These are phyloP conservation scores for Pseudomugil tenellus DNA, from an alignment of 2,797 vertebrate genomes.

Conservation along the genomic window DNA sequence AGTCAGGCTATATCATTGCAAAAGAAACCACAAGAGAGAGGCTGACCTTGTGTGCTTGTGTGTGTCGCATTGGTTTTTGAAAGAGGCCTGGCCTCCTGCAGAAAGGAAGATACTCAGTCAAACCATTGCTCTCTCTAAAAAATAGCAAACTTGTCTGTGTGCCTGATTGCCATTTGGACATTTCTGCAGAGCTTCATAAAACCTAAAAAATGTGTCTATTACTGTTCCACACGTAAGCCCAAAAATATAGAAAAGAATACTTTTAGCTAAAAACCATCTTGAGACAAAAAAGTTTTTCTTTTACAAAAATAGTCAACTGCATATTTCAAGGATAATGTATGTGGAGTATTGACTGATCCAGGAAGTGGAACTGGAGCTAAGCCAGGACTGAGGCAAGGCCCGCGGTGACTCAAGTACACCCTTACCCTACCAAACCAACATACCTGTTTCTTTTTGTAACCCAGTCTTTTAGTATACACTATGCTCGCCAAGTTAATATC, in stretches of 20 bases:
- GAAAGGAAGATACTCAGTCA: slow-evolving; percentile 51
- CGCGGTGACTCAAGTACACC: not conserved
- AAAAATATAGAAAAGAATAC: not conserved
- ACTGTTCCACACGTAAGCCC: not conserved
- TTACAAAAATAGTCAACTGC: not conserved
- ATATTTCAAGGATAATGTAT: not conserved
- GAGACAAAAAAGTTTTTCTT: not conserved
- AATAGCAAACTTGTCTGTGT: not conserved
- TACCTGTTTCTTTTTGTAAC: not conserved
- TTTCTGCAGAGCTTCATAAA: not conserved
- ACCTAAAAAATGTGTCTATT: not conserved
- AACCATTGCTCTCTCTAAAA: slow-evolving; percentile 10
- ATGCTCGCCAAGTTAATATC: not conserved
- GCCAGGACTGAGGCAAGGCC: not conserved
- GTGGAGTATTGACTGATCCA: not conserved
- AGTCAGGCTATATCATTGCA: slow-evolving; percentile 75
- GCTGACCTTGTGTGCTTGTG: slow-evolving; percentile 74
- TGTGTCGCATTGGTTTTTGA: slow-evolving; percentile 50
- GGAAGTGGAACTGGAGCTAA: not conserved
- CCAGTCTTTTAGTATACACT: not conserved
- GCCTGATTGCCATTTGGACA: not conserved
- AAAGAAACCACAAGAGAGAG: slow-evolving; percentile 76
- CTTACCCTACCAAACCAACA: not conserved
- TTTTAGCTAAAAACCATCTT: not conserved
- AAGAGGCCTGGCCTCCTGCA: slow-evolving; percentile 44